These are phyloP conservation scores for Lysiphlebus fabarum DNA, from an alignment of 1,140 invertebrate genomes.

Conservation along the genomic window DNA sequence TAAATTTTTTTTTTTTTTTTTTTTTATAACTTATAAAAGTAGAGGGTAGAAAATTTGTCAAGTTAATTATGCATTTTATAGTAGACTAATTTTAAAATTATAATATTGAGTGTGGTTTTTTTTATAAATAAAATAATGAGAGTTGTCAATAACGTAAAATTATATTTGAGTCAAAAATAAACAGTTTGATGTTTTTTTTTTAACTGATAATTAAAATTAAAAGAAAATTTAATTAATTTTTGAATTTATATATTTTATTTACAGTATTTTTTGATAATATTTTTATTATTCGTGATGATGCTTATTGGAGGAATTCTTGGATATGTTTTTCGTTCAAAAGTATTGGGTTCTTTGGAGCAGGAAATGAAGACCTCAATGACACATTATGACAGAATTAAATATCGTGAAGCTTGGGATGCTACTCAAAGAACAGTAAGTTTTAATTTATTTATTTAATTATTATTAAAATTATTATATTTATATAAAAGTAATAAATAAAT, in stretches of 20 bases:
- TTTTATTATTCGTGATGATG: conserved; percentile 83
- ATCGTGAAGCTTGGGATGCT: conserved; percentile 78
- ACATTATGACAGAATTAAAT: conserved; percentile 65
- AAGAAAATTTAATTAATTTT: neutral
- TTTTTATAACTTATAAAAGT: too few species aligned
- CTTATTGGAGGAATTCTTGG: conserved; percentile 83
- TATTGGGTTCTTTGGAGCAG: conserved; percentile 67
- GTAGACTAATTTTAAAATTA: too few species aligned
- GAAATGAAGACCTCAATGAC: conserved; percentile 75
- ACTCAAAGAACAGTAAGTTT: conserved; percentile 64
- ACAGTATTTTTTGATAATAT: conserved; percentile 83
- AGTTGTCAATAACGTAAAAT: too few species aligned
- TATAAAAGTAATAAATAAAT: neutral
- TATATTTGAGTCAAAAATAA: too few species aligned
- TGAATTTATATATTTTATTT: conserved; percentile 34
- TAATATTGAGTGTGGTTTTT: too few species aligned
- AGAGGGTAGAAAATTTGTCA: too few species aligned
- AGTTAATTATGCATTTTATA: too few species aligned
- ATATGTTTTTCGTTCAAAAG: conserved; percentile 81
- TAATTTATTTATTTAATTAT: neutral
- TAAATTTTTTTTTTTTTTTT: too few species aligned
- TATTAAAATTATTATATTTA: neutral
- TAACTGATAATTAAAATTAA: conserved; percentile 2
- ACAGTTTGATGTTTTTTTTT: too few species aligned
- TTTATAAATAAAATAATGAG: too few species aligned